These are phyloP conservation scores for Scaptomyza caliginosa DNA, from an alignment of 2,888 invertebrate species.

Conservation along the genomic window DNA sequence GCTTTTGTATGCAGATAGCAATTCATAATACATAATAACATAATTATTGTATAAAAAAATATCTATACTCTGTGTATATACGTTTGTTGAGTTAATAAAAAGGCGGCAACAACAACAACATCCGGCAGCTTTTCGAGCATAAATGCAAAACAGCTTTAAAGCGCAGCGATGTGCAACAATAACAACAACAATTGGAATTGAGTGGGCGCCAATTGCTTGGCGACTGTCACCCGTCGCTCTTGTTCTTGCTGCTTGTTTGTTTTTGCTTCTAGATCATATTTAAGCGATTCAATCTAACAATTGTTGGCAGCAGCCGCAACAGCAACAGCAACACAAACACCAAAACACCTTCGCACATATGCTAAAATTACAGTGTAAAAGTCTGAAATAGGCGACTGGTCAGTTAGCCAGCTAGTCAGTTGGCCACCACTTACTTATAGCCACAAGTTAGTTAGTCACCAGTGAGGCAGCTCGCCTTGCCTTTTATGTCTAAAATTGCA, in stretches of 20 bases:
- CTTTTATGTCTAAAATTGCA: constrained; percentile 81
- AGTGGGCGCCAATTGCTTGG: constrained; percentile 65
- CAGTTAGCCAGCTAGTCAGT: constrained; percentile 35
- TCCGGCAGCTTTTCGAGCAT: constrained; percentile 67
- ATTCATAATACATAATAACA: background rate
- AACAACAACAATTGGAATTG: constrained; percentile 43
- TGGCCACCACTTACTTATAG: constrained; percentile 26
- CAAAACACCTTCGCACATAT: constrained; percentile 80
- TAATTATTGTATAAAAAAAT: background rate
- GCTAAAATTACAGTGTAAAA: constrained; percentile 75
- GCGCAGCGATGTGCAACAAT: constrained; percentile 60
- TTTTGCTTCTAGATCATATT: constrained; percentile 76
- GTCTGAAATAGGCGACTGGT: constrained; percentile 40
- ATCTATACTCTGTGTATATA: background rate
- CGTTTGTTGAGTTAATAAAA: constrained; percentile 18
- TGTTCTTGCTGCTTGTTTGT: constrained; percentile 21
- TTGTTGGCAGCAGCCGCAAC: constrained; percentile 58
- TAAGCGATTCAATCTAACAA: constrained; percentile 71
- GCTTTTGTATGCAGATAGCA: background rate
- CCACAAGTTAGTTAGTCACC: constrained; percentile 47
- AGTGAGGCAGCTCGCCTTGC: constrained; percentile 65
- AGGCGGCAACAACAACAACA: constrained; percentile 52
- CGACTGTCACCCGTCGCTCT: constrained; percentile 50
- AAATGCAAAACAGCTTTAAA: constrained; percentile 59
- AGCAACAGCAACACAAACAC: constrained; percentile 20